These are phyloP conservation scores for Nycticorax nycticorax DNA, from an alignment of 2,113 vertebrate species.

Conservation along the genomic window DNA sequence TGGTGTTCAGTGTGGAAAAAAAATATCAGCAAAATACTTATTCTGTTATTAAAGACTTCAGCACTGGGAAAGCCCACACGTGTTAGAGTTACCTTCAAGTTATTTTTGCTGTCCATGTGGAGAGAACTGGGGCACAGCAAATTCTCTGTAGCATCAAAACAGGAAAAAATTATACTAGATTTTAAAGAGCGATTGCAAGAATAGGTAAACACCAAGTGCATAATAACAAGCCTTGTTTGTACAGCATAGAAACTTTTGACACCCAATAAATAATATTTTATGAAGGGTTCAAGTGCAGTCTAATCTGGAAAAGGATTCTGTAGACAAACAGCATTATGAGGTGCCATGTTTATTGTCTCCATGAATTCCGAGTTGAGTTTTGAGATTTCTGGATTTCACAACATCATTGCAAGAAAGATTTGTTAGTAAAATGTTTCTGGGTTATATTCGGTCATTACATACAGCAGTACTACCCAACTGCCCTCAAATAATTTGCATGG, in stretches of 20 bases:
- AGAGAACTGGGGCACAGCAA: neutral
- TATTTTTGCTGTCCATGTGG: neutral
- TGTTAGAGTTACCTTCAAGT: neutral
- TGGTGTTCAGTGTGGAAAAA: neutral
- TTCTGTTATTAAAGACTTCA: neutral
- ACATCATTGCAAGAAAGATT: neutral
- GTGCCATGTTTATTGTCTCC: constrained; percentile 23
- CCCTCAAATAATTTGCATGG: neutral
- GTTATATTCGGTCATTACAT: neutral
- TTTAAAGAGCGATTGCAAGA: neutral
- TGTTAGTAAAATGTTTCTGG: neutral
- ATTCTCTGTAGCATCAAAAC: neutral
- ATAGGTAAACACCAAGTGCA: neutral
- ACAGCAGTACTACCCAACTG: neutral
- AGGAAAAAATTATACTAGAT: neutral
- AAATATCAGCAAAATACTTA: neutral
- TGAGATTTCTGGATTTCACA: constrained; percentile 25
- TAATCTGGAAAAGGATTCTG: constrained; percentile 4
- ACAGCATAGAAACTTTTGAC: neutral
- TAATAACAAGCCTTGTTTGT: neutral
- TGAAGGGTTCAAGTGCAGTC: neutral
- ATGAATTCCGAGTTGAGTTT: neutral
- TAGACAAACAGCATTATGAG: constrained; percentile 5
- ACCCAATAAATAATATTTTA: constrained; percentile 5
- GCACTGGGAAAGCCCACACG: neutral